Evolutionary conservation across 2,888 invertebrate species (phyloP).

Genomic region (Ceratothoa steindachneri): DNA sequence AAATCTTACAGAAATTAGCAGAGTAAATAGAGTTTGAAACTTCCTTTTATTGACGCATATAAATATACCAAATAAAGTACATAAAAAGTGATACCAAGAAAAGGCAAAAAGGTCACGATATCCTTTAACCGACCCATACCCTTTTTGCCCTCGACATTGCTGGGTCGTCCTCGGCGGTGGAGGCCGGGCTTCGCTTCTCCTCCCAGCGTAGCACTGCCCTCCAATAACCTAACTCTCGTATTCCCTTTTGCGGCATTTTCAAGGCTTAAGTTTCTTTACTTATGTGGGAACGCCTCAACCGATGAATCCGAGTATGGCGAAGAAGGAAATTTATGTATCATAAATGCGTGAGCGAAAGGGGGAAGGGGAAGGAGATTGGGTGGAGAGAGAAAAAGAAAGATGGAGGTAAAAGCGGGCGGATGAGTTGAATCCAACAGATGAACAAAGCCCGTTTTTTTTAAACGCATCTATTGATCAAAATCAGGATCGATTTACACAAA

Average conservation of each 20-base stretch:
- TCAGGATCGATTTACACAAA: too few species aligned
- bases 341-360: background rate
- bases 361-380: background rate
- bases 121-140: too few species aligned
- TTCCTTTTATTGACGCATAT: too few species aligned
- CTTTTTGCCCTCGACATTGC: background rate
- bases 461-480: too few species aligned
- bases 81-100: too few species aligned
- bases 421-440: too few species aligned
- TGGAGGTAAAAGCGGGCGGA: too few species aligned
- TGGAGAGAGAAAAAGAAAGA: background rate
- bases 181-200: background rate
- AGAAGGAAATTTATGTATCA: slow-evolving; percentile 1
- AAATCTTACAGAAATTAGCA: too few species aligned
- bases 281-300: slow-evolving; percentile 9
- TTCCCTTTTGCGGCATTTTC: slow-evolving; percentile 1
- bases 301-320: background rate
- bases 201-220: background rate
- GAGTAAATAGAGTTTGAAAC: too few species aligned
- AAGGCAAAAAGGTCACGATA: too few species aligned
- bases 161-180: background rate
- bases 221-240: background rate
- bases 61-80: too few species aligned
- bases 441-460: too few species aligned
- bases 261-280: slow-evolving; percentile 13